Percentiles rank a stretch among this genome's conserved stretches.
Conservation (phyloP, 2,113 vertebrate genomes). For the Nestor notabilis region DNA sequence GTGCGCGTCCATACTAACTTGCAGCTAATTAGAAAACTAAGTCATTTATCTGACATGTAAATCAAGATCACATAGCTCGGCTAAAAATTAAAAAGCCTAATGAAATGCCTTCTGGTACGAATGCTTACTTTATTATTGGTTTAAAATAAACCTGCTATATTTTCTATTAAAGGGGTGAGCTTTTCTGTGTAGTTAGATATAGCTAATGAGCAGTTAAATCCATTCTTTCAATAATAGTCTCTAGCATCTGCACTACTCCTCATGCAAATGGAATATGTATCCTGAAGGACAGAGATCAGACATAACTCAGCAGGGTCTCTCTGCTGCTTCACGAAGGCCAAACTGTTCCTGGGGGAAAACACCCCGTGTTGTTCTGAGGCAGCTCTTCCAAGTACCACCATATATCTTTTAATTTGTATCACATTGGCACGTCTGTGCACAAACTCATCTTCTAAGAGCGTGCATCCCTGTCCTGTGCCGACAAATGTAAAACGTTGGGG, state of each 20-base stretch:
- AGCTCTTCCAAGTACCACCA: neutral
- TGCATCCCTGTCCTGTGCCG: neutral
- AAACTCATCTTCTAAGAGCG: neutral
- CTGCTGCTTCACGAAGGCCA: neutral
- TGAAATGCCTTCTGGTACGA: conserved; percentile 1
- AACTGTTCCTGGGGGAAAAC: neutral
- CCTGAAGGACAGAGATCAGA: neutral
- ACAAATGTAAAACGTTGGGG: neutral
- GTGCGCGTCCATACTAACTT: neutral
- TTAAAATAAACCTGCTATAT: neutral
- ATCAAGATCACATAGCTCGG: neutral
- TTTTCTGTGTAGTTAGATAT: neutral
- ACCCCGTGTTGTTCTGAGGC: neutral
- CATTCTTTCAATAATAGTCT: neutral
- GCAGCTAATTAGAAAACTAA: neutral
- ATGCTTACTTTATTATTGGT: neutral
- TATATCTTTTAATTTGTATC: neutral
- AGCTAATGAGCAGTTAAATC: neutral
- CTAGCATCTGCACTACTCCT: neutral
- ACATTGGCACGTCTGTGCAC: neutral
- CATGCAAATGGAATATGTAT: neutral
- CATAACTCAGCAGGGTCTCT: neutral
- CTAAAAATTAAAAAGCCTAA: conserved; percentile 43
- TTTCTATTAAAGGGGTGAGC: neutral
- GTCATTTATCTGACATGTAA: neutral